Conservation (phyloP, 2,888 invertebrate genomes). For the Aspidiotus rigidus region DNA sequence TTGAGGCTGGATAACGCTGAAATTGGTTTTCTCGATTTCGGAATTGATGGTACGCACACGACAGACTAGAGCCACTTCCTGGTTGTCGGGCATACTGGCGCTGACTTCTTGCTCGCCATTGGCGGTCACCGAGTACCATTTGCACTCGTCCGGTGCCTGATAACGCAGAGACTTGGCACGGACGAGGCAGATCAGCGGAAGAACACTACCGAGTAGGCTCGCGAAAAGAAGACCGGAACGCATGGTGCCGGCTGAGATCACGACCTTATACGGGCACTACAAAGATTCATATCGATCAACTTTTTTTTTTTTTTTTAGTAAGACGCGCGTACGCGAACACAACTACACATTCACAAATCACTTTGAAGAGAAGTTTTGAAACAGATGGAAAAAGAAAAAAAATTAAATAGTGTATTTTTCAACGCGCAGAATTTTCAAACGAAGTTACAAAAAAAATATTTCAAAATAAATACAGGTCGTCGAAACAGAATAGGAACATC, state of each 20-base stretch:
- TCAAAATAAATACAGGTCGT: no score
- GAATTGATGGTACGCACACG: slow-evolving; percentile 67
- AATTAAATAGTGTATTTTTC: no score
- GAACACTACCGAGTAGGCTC: slow-evolving; percentile 50
- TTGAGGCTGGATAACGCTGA: slow-evolving; percentile 72
- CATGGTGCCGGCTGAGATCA: slow-evolving; percentile 9
- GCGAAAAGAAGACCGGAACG: slow-evolving; percentile 25
- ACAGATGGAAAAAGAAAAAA: no score
- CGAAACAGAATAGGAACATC: no score
- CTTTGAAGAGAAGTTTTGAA: no score
- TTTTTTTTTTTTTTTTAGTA: not conserved
- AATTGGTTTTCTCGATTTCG: slow-evolving; percentile 71
- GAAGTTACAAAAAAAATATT: no score
- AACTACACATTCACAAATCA: not conserved
- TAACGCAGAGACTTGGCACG: slow-evolving; percentile 56
- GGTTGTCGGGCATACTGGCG: slow-evolving; percentile 40
- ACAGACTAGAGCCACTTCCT: slow-evolving; percentile 63
- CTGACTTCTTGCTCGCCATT: slow-evolving; percentile 47
- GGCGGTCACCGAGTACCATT: slow-evolving; percentile 57
- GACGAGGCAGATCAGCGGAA: slow-evolving; percentile 51
- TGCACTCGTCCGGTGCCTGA: slow-evolving; percentile 72
- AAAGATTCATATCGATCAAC: not conserved
- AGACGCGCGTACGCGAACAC: not conserved
- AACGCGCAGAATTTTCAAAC: no score
- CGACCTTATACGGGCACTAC: not conserved